These are phyloP conservation scores for Struthio camelus DNA, from an alignment of 2,113 vertebrate species.

Conservation along the genomic window DNA sequence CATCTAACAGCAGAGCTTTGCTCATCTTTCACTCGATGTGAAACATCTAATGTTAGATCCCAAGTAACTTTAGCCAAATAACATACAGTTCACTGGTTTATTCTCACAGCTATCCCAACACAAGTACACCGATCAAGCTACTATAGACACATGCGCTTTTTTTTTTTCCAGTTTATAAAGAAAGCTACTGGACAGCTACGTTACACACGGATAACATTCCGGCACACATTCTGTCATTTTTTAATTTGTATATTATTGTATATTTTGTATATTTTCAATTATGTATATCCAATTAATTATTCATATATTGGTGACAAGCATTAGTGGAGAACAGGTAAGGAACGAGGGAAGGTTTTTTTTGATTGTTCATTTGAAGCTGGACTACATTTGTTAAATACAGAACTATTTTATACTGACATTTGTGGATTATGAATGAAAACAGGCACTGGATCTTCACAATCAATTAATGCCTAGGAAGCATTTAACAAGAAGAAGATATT, in stretches of 20 bases:
- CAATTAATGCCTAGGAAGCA: background rate
- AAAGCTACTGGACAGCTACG: background rate
- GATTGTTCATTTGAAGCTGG: background rate
- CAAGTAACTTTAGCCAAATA: background rate
- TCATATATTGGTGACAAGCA: background rate
- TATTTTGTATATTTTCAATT: background rate
- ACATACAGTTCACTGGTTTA: background rate
- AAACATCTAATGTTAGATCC: background rate
- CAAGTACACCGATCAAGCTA: background rate
- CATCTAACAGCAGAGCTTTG: background rate
- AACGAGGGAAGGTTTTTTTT: background rate
- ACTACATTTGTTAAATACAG: background rate
- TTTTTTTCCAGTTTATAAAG: background rate
- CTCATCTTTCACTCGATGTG: background rate
- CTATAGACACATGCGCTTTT: rapidly evolving
- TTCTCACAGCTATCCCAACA: background rate
- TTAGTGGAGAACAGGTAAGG: background rate
- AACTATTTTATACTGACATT: background rate
- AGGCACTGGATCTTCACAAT: background rate
- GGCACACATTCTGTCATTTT: background rate
- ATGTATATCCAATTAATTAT: background rate
- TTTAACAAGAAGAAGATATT: constrained; percentile 21
- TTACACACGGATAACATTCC: background rate
- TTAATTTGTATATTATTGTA: background rate
- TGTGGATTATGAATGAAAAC: background rate